Percentiles rank a stretch among this genome's conserved stretches.
phyloP scores from a whole-genome alignment of 2,113 vertebrate species.

The Melanostigma gelatinosum region DNA sequence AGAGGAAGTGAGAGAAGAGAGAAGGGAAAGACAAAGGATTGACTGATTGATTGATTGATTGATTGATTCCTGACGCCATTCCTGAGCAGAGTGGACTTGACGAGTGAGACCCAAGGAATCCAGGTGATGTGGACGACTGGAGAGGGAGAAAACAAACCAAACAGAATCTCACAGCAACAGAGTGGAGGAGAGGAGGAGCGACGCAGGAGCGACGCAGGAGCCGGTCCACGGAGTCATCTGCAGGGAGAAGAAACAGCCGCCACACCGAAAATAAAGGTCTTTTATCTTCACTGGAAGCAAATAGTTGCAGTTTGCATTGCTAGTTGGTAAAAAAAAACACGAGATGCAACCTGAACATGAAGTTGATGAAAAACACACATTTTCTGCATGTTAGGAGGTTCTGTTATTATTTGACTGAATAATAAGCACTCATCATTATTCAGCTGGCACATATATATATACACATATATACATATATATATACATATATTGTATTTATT shows the following conservation, averaged over 20 bases:
- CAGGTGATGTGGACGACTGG: slow-evolving; percentile 56
- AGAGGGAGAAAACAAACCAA: slow-evolving; percentile 18
- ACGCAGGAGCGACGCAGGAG: slow-evolving; percentile 53
- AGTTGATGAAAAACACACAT: no score
- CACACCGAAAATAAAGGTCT: no score
- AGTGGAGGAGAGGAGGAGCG: slow-evolving; percentile 65
- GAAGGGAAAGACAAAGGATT: neutral
- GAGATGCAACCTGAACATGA: no score
- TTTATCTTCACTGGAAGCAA: no score
- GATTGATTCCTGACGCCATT: slow-evolving; percentile 78
- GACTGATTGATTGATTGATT: slow-evolving; percentile 15
- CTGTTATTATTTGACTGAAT: neutral
- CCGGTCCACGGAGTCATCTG: slow-evolving; percentile 66
- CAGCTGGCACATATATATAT: neutral
- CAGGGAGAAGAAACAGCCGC: slow-evolving; percentile 4
- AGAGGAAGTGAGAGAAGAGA: slow-evolving; percentile 16
- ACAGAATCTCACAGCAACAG: slow-evolving; percentile 57
- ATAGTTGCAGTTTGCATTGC: neutral
- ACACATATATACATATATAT: neutral
- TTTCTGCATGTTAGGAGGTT: no score
- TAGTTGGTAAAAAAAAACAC: no score
- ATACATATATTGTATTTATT: no score
- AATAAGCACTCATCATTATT: neutral
- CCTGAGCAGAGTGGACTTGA: slow-evolving; percentile 79
- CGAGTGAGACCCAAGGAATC: slow-evolving; percentile 71